Conservation (phyloP, 1,140 invertebrate species). For the Pemphigus obesinymphae region DNA sequence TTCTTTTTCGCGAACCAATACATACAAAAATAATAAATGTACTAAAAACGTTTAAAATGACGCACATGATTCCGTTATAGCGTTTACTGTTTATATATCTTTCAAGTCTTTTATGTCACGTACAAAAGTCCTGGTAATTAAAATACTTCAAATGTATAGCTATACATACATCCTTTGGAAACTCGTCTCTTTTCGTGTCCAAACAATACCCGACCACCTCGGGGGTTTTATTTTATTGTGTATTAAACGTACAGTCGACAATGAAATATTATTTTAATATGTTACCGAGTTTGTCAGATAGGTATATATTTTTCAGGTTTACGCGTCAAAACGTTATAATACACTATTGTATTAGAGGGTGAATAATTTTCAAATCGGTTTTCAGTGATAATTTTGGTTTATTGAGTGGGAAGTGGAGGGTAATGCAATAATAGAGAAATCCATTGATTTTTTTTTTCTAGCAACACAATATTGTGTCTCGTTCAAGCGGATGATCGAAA, state of each 20-base stretch:
- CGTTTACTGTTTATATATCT: too few relatives aligned
- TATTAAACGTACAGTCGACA: too few relatives aligned
- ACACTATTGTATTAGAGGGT: too few relatives aligned
- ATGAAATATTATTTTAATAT: background rate
- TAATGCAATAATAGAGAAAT: background rate
- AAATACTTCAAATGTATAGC: background rate
- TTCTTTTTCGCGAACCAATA: too few relatives aligned
- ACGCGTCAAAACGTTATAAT: too few relatives aligned
- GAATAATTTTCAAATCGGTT: too few relatives aligned
- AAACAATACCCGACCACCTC: background rate
- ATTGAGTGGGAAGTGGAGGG: background rate
- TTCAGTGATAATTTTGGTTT: background rate
- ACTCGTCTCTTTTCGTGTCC: background rate
- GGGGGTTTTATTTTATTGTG: background rate
- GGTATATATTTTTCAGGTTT: too few relatives aligned
- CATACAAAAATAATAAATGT: background rate
- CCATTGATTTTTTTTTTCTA: background rate
- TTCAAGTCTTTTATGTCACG: background rate
- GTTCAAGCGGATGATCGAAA: slow-evolving; percentile 15
- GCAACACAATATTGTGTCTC: slow-evolving; percentile 22
- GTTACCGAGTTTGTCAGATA: background rate
- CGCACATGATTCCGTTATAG: background rate
- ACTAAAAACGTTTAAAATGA: background rate
- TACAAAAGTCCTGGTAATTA: background rate
- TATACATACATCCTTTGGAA: too few relatives aligned